Evolutionary conservation across 2,113 vertebrate genomes (phyloP), one percentile per base, ranked within the genome.

Genomic region (Pelusios castaneus): DNA sequence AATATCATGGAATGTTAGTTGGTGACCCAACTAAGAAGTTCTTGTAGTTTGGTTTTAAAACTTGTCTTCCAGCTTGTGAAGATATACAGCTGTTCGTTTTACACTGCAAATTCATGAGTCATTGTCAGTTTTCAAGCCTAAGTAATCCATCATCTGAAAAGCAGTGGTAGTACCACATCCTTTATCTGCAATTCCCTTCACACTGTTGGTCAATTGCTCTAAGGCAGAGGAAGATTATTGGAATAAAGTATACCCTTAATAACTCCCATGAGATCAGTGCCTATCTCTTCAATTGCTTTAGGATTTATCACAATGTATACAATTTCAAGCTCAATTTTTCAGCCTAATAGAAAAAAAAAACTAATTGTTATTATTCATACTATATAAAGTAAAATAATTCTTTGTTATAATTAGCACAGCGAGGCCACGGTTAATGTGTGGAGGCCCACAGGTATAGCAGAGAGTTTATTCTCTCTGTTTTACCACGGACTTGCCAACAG

Each of bases 31-130:
- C 77, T 75, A 91, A 92, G 34, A 14, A 56, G 38, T 60, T 38
- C 25, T 82, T 92, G 45, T 81, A 77, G 12, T 91, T 96, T 82
- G 31, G 16, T 47, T 91, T 95, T 93, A 90, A 93, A 94, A 92
- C 60, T 81, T 93, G 29, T 92, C 6, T 89, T 84, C 17, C 10
- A 51, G 0, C 41, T 6, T 85, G 10, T 91, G 88, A 90, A 85
- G 89, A 87, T 95, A 47, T 34, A 45, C 31, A 78, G 34, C 22
- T 89, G 11, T 17, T 90, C 43, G 6, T 85, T 91, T 95, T 89
- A 56, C 25, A 38, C 10, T 2, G 0, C 27, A 87, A 94, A 87
- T 80, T 89, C 56, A 82, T 31, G 79, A 88, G 31, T 87, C 8
- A 77, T n/a, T 95, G 29, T 89, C 3, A 19, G 76, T 84, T 94